Percentiles rank a stretch among this genome's conserved stretches.
phyloP scores from a whole-genome alignment of 2,888 invertebrate genomes.

The Biston betularia region DNA sequence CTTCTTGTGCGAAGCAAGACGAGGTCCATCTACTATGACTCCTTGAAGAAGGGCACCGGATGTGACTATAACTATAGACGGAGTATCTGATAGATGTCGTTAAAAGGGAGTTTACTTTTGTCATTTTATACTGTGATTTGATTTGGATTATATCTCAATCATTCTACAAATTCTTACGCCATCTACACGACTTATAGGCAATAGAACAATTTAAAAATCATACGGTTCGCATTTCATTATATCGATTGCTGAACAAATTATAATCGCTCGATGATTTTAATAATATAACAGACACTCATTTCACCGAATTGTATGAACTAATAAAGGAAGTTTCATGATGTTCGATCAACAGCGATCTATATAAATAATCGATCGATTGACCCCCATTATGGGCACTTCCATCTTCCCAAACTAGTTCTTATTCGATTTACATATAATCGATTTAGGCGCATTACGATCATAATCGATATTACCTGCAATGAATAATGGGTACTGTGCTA shows the following conservation, averaged over 20 bases:
- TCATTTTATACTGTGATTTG: too few species aligned
- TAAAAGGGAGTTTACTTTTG: too few species aligned
- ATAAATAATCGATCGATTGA: slow-evolving; percentile 20
- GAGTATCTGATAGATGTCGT: too few species aligned
- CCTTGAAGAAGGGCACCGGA: too few species aligned
- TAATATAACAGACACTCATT: slow-evolving; percentile 6
- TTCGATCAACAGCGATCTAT: slow-evolving; percentile 26
- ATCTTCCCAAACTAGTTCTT: slow-evolving; percentile 28
- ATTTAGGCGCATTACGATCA: slow-evolving; percentile 26
- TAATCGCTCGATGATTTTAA: not conserved
- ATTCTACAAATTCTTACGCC: too few species aligned
- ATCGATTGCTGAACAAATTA: not conserved
- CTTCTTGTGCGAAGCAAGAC: too few species aligned
- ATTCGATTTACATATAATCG: slow-evolving; percentile 33
- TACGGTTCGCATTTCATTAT: not conserved
- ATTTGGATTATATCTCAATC: too few species aligned
- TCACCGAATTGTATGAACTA: slow-evolving; percentile 4
- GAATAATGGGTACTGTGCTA: slow-evolving; percentile 36
- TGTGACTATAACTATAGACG: too few species aligned
- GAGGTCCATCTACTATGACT: too few species aligned
- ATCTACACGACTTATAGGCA: too few species aligned
- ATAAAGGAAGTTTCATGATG: slow-evolving; percentile 22
- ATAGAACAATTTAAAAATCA: too few species aligned
- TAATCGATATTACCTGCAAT: slow-evolving; percentile 38
- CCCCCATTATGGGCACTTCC: slow-evolving; percentile 14